Evolutionary conservation across 2,888 invertebrate species (phyloP).

Genomic region (Orchestes rusci): DNA sequence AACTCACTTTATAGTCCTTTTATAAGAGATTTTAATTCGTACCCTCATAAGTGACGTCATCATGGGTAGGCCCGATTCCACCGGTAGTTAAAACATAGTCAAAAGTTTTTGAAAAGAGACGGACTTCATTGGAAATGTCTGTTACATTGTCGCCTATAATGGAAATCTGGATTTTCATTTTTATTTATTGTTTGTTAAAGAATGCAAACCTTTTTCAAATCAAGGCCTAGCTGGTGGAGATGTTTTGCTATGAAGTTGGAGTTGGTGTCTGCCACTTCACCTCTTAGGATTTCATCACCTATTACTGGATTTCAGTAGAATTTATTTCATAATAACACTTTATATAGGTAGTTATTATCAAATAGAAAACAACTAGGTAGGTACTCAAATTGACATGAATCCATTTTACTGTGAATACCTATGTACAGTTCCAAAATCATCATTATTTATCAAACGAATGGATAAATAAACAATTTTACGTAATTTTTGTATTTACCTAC

Average conservation of each 20-base stretch:
- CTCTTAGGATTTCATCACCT: slow-evolving; percentile 72
- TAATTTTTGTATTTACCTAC: slow-evolving; percentile 7
- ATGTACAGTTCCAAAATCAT: no score
- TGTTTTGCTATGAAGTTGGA: slow-evolving; percentile 55
- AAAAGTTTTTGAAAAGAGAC: slow-evolving; percentile 51
- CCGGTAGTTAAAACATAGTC: slow-evolving; percentile 67
- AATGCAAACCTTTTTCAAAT: slow-evolving; percentile 48
- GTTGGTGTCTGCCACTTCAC: slow-evolving; percentile 62
- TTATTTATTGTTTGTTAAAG: not conserved
- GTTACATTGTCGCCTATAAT: slow-evolving; percentile 60
- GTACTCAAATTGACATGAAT: not conserved
- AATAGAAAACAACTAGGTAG: not conserved
- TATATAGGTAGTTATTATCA: not conserved
- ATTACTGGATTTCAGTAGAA: slow-evolving; percentile 47
- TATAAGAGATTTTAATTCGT: slow-evolving; percentile 9
- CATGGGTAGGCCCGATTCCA: slow-evolving; percentile 73
- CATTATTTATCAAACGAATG: no score
- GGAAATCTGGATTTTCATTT: slow-evolving; percentile 46
- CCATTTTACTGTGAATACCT: no score
- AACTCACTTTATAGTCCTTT: slow-evolving; percentile 5
- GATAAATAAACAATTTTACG: no score
- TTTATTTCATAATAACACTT: no score
- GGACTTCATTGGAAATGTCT: slow-evolving; percentile 57
- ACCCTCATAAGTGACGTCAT: slow-evolving; percentile 69
- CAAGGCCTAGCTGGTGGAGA: slow-evolving; percentile 56